Percentiles rank a stretch among this genome's conserved stretches.
Conservation (phyloP, 2,113 vertebrate species). For the Cottus gobio region DNA sequence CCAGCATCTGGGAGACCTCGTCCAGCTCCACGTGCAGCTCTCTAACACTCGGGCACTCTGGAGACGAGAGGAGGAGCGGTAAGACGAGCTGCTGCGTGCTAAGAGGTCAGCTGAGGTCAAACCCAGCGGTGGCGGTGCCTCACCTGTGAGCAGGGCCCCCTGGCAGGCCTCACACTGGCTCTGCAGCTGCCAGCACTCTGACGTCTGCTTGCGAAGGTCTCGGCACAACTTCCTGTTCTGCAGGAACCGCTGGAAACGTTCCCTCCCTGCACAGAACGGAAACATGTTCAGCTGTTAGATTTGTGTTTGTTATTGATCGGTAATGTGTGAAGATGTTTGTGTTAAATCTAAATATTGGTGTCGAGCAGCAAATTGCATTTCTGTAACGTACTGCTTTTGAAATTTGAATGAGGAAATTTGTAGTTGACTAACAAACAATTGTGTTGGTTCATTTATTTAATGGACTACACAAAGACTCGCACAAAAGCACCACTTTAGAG, state of each 20-base stretch:
- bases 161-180: conserved; percentile 89
- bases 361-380: background rate
- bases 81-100: background rate
- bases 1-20: conserved; percentile 87
- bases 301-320: background rate
- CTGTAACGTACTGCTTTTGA: background rate
- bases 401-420: no score
- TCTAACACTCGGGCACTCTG: conserved; percentile 87
- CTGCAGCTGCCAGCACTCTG: conserved; percentile 88
- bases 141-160: conserved; percentile 86
- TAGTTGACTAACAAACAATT: no score
- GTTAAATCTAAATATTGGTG: background rate
- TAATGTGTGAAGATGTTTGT: background rate
- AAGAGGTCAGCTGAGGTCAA: background rate
- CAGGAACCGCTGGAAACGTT: conserved; percentile 64
- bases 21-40: conserved; percentile 88
- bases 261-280: conserved; percentile 58
- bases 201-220: conserved; percentile 85
- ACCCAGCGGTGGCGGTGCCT: conserved; percentile 29
- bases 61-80: conserved; percentile 19
- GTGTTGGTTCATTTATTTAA: no score
- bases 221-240: conserved; percentile 79
- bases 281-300: background rate
- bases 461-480: no score
- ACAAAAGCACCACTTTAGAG: background rate